Base-by-base conservation (phyloP, 2,888 invertebrate species). In the Tenthredo livida region DNA sequence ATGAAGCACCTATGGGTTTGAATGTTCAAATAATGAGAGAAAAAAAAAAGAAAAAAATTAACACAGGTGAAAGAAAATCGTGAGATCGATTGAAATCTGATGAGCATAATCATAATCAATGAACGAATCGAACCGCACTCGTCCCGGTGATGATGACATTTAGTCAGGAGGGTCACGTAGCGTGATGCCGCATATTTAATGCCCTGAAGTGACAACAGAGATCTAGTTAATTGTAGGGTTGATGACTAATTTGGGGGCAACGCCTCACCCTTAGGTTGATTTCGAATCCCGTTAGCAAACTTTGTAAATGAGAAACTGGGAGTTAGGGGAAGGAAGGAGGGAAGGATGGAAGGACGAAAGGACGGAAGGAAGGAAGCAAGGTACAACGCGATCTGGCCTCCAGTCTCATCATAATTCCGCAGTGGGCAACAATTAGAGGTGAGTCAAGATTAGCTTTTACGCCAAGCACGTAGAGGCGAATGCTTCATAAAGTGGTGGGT, bases 351-450 rank as follows among this genome's bases (percentile, higher is more conserved):
- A 2, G 21, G 21, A n/a, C 9, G 37, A 9, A 40, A 40, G 78
- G 25, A 29, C 10, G 77, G 77, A 29, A 61, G 61, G 33, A n/a
- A 5, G 37, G 29, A 58, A 50, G 12, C 33, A n/a, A 29, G 58
- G 58, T 33, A 15, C 17, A 33, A 37, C 47, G 43, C 70, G 70
- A 67, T 72, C 70, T 43, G 70, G 50, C 67, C n/a, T 58, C 43
- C 58, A 70, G 12, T 75, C 50, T 50, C 80, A 88, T 89, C 89
- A 90, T 90, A 90, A 91, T 89, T 91, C 89, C 88, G 88, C 89
- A 83, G 86, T 54, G 85, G 85, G 88, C 87, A 88, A 90, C 90
- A 90, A 91, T 92, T 92, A 91, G 90, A 88, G 91, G 90, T 88
- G 89, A 89, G 88, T 87, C 87, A 84, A 85, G 85, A 85, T 67